These are phyloP conservation scores for Hestina assimilis DNA, from an alignment of 1,140 invertebrate species.

Conservation along the genomic window DNA sequence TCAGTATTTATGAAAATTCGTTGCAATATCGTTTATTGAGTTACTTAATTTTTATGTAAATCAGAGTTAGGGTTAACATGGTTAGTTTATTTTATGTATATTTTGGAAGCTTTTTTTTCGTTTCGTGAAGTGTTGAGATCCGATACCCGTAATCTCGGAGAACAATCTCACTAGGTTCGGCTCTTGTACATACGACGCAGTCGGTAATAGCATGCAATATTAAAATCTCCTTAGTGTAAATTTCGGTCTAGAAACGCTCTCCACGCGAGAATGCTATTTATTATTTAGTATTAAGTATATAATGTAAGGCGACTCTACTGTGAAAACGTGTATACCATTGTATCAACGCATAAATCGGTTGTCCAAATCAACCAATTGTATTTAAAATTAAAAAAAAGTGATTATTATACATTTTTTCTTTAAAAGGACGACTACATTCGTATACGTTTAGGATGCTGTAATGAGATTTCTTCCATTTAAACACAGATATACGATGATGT, in stretches of 20 bases:
- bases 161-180: conserved; percentile 64
- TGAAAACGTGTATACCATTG: conserved; percentile 74
- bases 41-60: conserved; percentile 72
- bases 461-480: conserved; percentile 68
- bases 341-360: conserved; percentile 59
- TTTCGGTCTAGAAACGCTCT: conserved; percentile 64
- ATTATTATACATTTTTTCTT: conserved; percentile 73
- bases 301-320: conserved; percentile 66
- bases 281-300: conserved; percentile 73
- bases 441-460: conserved; percentile 70
- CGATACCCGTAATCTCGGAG: conserved; percentile 71
- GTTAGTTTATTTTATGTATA: conserved; percentile 71
- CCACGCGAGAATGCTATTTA: conserved; percentile 70
- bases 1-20: conserved; percentile 57
- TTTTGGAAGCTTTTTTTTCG: conserved; percentile 59
- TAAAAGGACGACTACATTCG: conserved; percentile 68
- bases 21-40: conserved; percentile 71
- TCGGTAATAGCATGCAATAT: conserved; percentile 64
- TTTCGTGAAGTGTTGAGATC: conserved; percentile 46
- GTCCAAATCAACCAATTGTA: conserved; percentile 54
- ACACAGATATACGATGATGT: conserved; percentile 73
- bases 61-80: conserved; percentile 64
- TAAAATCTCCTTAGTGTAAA: conserved; percentile 74
- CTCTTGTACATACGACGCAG: conserved; percentile 55
- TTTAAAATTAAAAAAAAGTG: conserved; percentile 54